A percentile compares a stretch with the other conserved stretches of the same genome.
phyloP scores from a whole-genome alignment of 2,888 invertebrate genomes.

The Vanessa cardui region DNA sequence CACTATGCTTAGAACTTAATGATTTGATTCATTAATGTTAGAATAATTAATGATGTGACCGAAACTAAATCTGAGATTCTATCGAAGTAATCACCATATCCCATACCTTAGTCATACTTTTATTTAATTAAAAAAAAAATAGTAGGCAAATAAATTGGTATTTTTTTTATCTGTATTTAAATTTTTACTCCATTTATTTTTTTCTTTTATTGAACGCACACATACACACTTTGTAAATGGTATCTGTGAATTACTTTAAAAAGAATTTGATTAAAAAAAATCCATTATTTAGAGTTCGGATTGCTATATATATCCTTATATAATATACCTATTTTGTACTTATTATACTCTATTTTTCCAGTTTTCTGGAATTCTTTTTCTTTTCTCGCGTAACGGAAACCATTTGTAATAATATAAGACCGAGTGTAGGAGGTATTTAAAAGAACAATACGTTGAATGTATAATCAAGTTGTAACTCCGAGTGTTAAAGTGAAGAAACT shows the following conservation, averaged over 20 bases:
- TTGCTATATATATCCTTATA: too few relatives aligned
- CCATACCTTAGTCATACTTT: too few relatives aligned
- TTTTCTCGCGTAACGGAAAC: conserved; percentile 28
- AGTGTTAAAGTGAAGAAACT: conserved; percentile 15
- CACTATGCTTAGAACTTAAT: conserved; percentile 30
- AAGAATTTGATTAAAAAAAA: too few relatives aligned
- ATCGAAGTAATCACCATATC: background rate
- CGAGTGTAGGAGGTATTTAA: conserved; percentile 31
- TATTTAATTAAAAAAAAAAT: too few relatives aligned
- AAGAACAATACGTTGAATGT: conserved; percentile 40
- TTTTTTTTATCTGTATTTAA: too few relatives aligned
- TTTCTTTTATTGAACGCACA: too few relatives aligned
- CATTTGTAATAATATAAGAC: conserved; percentile 35
- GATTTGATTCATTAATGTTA: conserved; percentile 24
- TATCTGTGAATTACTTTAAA: too few relatives aligned
- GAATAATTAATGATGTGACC: conserved; percentile 15
- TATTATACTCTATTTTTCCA: background rate
- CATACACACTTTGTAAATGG: too few relatives aligned
- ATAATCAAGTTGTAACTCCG: conserved; percentile 30
- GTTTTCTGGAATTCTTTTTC: conserved; percentile 22
- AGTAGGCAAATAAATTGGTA: too few relatives aligned
- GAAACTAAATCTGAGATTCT: background rate
- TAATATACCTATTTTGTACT: background rate
- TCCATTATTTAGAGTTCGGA: too few relatives aligned
- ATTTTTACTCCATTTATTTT: too few relatives aligned